Evolutionary conservation across 2,888 invertebrate species (phyloP), one percentile per base, ranked within the genome.

Genomic region (Trachelus troglodyta): DNA sequence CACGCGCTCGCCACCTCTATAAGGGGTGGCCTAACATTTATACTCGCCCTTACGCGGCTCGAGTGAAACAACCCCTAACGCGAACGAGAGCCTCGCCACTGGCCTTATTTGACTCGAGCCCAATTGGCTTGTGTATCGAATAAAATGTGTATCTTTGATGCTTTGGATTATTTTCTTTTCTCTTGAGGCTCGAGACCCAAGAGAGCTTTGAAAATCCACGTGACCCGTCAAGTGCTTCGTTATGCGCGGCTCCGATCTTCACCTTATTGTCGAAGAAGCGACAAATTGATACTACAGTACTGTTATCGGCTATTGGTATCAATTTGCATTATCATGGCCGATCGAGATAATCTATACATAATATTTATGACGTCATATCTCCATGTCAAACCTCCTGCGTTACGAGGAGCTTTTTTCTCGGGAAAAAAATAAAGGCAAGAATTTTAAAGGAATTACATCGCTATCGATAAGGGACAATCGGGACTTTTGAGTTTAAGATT

Each of bases 81-180:
- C 35, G 76, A 77, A 76, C 77, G 56, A 73, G 77, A 69, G 79
- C 80, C 82, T 80, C 79, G 81, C 75, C 79, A 79, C 81, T 81
- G 83, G 83, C 85, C 85, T 89, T 89, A 89, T 89, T 89, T 89
- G 89, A 87, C 86, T 87, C 85, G 80, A 87, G 88, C 82, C 87
- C 85, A 86, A 86, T 87, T 86, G 83, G 86, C 85, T 89, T 86
- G 84, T 79, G 79, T 78, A 76, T 84, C 84, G 86, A 83, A 85
- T 87, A 85, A 88, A 88, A 87, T 86, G 85, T 84, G 79, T 76
- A 73, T 75, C 74, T 78, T 71, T 74, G 56, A 56, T 56, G 23
- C 23, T 23, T 56, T 2, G 56, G 56, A 9, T 56, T 56, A 23
- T 6, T 56, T 56, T 56, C 9, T 56, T 56, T 56, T 56, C 56